Evolutionary conservation across 2,797 vertebrate species (phyloP).

Genomic region (Sylvia borin): DNA sequence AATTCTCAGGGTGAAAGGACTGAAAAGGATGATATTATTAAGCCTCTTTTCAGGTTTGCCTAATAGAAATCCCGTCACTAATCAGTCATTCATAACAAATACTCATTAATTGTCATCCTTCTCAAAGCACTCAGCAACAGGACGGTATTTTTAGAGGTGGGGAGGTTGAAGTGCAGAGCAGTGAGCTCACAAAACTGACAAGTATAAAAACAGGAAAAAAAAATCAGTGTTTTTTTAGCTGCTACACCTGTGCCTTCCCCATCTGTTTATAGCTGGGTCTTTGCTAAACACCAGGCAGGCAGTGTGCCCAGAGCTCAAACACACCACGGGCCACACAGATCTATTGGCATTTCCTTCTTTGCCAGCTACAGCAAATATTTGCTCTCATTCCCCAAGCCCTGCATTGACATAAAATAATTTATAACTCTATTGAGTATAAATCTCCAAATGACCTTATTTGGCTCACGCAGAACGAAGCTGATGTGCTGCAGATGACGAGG

Average conservation of each 20-base stretch:
- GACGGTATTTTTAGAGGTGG: not conserved
- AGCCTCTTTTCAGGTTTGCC: not conserved
- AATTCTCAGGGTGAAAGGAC: not conserved
- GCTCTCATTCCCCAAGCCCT: not conserved
- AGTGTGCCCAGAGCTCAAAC: not conserved
- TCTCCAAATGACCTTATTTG: not conserved
- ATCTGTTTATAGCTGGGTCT: not conserved
- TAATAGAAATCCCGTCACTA: not conserved
- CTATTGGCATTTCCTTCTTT: not conserved
- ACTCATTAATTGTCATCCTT: constrained; percentile 12
- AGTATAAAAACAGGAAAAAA: not conserved
- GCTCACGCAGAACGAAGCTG: not conserved
- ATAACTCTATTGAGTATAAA: not conserved
- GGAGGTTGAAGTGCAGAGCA: not conserved
- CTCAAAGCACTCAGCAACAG: not conserved
- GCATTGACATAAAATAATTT: not conserved
- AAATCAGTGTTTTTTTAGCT: not conserved
- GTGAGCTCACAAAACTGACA: not conserved
- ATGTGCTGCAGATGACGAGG: not conserved
- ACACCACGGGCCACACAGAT: not conserved
- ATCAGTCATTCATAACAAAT: constrained; percentile 30
- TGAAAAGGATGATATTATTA: not conserved
- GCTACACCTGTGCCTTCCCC: not conserved
- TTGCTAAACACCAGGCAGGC: not conserved
- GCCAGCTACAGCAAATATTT: constrained; percentile 17